Evolutionary conservation across 1,140 invertebrate genomes (phyloP), one percentile per base, ranked within the genome.

Genomic region (Drosophila albomicans): DNA sequence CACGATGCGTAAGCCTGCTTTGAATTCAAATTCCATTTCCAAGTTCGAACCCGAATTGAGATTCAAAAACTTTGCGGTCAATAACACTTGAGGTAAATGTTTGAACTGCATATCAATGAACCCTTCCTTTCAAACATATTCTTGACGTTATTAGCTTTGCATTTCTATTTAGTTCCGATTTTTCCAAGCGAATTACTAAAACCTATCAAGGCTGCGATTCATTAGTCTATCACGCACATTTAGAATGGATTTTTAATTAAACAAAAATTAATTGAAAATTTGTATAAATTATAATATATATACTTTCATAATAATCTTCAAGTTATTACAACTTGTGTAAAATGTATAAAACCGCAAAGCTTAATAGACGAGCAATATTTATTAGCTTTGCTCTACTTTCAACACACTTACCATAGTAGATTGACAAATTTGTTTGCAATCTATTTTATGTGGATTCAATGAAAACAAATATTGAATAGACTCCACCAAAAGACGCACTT

Each of bases 21-120:
- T 82, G 54, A 65, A 74, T 51, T 52, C 46, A 51, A 51, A 64
- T 32, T 43, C 25, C 32, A 38, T 43, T 59, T 35, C 35, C 54
- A 57, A 57, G 54, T 57, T 41, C 57, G 57, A 59, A 59, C 30
- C 28, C 57, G 66, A 72, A 67, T 43, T 43, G 11, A 43, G 41
- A 43, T 81, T 76, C 56, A 61, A 43, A 25, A 48, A 15, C 57
- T 82, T 82, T 66, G 79, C 82, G 84, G 82, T 88, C 84, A 88
- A 79, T 73, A 87, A 74, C 76, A 71, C 76, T 79, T 75, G 46
- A 46, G 51, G 28, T 58, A 65, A 69, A 48, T 77, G 45, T 63
- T 68, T 43, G 59, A 67, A 76, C 56, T 69, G 82, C 82, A 87
- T 87, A 87, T 82, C 79, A 86, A 86, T 86, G 82, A 86, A 82